Evolutionary conservation across 1,140 invertebrate genomes (phyloP).

Genomic region (Temnothorax longispinosus): DNA sequence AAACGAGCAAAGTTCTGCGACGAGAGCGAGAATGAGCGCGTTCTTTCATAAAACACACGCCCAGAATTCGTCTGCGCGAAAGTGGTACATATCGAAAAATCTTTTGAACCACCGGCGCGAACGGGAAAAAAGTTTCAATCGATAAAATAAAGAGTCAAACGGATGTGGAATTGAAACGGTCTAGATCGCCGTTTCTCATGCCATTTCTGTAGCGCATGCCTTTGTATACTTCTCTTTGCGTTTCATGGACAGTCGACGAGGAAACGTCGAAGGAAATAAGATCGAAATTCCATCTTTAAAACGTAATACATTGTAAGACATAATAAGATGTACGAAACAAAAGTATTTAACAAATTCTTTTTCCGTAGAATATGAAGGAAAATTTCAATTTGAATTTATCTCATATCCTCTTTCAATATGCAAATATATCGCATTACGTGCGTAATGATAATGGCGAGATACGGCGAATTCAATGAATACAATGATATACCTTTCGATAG

Average conservation of each 20-base stretch:
- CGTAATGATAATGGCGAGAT: not conserved
- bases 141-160: constrained; percentile 20
- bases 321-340: not conserved
- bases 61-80: not conserved
- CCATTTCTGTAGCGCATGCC: not conserved
- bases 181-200: constrained; percentile 14
- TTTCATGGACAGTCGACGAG: not conserved
- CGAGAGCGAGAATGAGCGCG: constrained; percentile 53
- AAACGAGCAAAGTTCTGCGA: constrained; percentile 68
- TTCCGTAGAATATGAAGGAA: not conserved
- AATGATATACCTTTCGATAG: constrained; percentile 6
- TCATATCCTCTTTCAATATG: not conserved
- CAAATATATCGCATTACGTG: not conserved
- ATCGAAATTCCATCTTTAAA: constrained; percentile 15
- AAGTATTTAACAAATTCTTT: not conserved
- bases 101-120: not conserved
- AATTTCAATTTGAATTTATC: not conserved
- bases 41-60: constrained; percentile 40
- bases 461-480: not conserved
- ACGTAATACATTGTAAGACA: not conserved
- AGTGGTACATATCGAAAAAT: constrained; percentile 9
- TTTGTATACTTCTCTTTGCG: not conserved
- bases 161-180: constrained; percentile 26
- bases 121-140: constrained; percentile 44
- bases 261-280: not conserved